Evolutionary conservation across 2,113 vertebrate genomes (phyloP).

Genomic region (Hemibagrus wyckioides): DNA sequence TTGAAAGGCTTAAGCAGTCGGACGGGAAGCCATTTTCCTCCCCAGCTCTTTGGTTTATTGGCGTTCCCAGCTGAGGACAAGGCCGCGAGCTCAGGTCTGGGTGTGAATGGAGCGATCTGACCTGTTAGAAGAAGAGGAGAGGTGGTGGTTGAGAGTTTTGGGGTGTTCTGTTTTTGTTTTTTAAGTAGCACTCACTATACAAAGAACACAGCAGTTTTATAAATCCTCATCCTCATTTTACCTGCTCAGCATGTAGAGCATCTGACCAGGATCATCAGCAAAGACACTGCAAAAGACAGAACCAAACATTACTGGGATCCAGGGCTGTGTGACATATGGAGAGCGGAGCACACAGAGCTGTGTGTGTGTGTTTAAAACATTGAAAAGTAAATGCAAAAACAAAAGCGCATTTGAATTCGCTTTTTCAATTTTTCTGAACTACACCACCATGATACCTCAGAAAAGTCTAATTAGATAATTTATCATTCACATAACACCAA

Average conservation of each 20-base stretch:
- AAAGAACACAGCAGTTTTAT: not conserved
- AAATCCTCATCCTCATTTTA: conserved; percentile 27
- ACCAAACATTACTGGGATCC: not conserved
- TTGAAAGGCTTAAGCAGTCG: not conserved
- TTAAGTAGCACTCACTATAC: not conserved
- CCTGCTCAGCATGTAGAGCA: conserved; percentile 75
- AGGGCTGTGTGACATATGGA: not conserved
- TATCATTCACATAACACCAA: too few species aligned
- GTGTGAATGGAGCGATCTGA: conserved; percentile 46
- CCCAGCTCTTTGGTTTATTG: not conserved
- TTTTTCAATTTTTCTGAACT: too few species aligned
- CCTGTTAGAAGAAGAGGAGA: conserved; percentile 20
- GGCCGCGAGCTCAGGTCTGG: conserved; percentile 52
- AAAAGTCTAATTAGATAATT: too few species aligned
- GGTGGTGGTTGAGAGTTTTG: not conserved
- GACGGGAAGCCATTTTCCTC: conserved; percentile 18
- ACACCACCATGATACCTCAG: too few species aligned
- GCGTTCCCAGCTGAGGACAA: not conserved
- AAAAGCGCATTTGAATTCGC: too few species aligned
- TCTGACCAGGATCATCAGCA: conserved; percentile 71
- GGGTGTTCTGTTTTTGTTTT: not conserved
- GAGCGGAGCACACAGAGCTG: too few species aligned
- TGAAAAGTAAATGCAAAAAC: too few species aligned
- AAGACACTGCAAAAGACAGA: conserved; percentile 64
- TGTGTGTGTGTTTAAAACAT: too few species aligned